Base-by-base conservation (phyloP, 1,140 invertebrate genomes). In the Bemisia tabaci region DNA sequence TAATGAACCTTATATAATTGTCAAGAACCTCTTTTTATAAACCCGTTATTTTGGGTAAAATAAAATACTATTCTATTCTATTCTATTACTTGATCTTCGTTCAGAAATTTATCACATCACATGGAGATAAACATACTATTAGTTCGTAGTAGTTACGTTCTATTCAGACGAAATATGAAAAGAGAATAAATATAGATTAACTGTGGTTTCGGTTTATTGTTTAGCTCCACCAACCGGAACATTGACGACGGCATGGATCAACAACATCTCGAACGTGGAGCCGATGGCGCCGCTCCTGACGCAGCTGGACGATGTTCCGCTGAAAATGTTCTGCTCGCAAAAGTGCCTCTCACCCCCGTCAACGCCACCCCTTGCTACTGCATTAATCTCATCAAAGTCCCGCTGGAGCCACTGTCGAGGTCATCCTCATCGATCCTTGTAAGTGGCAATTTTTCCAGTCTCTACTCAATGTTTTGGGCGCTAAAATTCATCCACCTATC, bases 341-440 rank as follows among this genome's bases (percentile, higher is more conserved):
- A 61, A 68, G 22, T 67, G 68, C 39, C 26, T 59, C 5, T 5
- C 12, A 25, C 61, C 24, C 27, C 27, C 26, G 26, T n/a, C 22
- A 60, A 60, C 12, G 22, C 24, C 2, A 66, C 58, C 39, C 21
- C 62, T 12, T 72, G 71, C 59, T 33, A 61, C 12, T 72, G 71
- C 26, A 17, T 66, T 12, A 59, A 71, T 63, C 12, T 70, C 12
- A 59, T 69, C 48, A 64, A 67, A 5, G 33, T 72, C 2, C 68
- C 70, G 22, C 33, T 48, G 33, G 33, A 48, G 5, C 33, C 17
- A 48, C 33, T 5, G 66, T 72, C 17, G 70, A 71, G 59, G 63
- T 71, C 22, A 63, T 72, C 39, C 25, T 72, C 21, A 64, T 62
- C 48, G 71, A 71, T 62, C 39, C 33, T 25, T 63, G 71, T 72